phyloP scores from a whole-genome alignment of 1,140 invertebrate genomes.

The Frieseomelitta varia region DNA sequence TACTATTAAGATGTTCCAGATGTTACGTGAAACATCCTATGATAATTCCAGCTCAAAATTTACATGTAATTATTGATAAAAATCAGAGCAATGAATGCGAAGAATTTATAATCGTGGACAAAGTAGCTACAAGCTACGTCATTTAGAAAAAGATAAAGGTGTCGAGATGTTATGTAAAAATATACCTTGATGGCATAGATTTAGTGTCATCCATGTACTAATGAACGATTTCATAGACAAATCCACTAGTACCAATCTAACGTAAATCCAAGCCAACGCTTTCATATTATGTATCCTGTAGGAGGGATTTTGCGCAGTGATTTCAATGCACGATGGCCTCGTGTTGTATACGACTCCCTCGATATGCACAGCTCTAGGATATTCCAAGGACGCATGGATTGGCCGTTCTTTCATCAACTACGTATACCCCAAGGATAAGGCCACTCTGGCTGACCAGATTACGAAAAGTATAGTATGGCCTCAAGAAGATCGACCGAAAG shows the following conservation, averaged over 20 bases:
- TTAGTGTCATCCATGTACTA: conserved; percentile 24
- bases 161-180: neutral
- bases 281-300: conserved; percentile 67
- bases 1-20: neutral
- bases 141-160: too few species aligned
- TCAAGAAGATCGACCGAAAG: conserved; percentile 68
- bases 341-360: conserved; percentile 89
- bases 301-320: conserved; percentile 89
- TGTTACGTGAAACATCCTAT: neutral
- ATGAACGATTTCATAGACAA: conserved; percentile 2
- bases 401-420: conserved; percentile 93
- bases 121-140: conserved; percentile 21
- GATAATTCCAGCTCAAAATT: conserved; percentile 7
- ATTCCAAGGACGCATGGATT: conserved; percentile 92
- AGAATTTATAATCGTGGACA: neutral
- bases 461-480: conserved; percentile 78
- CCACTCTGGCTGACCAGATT: conserved; percentile 85
- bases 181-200: conserved; percentile 14
- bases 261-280: neutral
- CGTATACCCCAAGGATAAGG: conserved; percentile 89
- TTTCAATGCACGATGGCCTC: conserved; percentile 91
- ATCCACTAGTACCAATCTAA: neutral
- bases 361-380: conserved; percentile 88
- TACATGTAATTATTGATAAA: neutral
- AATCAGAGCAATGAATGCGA: neutral